Conservation (phyloP, 2,113 vertebrate species). For the Stigmatopora nigra region DNA sequence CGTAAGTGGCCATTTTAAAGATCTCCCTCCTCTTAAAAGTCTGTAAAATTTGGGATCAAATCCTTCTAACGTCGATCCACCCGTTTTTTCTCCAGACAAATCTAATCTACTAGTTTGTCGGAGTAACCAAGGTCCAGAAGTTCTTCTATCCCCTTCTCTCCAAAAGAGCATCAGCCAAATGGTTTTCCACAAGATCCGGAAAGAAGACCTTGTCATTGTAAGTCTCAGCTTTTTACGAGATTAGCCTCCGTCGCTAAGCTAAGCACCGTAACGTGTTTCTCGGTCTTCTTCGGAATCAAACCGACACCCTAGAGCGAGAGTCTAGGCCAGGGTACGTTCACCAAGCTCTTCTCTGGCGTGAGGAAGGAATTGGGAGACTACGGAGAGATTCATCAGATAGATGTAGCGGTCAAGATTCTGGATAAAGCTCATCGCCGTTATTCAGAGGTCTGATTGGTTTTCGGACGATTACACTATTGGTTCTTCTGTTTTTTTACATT, state of each 20-base stretch:
- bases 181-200: slow-evolving; percentile 98
- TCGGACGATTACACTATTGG: neutral
- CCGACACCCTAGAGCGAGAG: slow-evolving; percentile 75
- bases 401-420: slow-evolving; percentile 89
- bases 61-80: neutral
- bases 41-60: neutral
- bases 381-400: slow-evolving; percentile 84
- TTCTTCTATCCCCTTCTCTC: slow-evolving; percentile 73
- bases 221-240: slow-evolving; percentile 37
- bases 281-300: neutral
- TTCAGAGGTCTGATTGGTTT: slow-evolving; percentile 78
- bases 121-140: slow-evolving; percentile 76
- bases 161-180: slow-evolving; percentile 90
- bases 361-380: slow-evolving; percentile 88
- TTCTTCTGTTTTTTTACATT: neutral
- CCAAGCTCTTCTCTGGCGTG: slow-evolving; percentile 89
- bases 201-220: slow-evolving; percentile 87
- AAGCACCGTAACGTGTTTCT: neutral
- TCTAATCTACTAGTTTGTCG: slow-evolving; percentile 92
- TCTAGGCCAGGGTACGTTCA: slow-evolving; percentile 93
- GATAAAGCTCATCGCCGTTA: slow-evolving; percentile 90
- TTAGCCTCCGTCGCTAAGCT: neutral
- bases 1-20: slow-evolving; percentile 58
- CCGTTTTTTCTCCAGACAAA: slow-evolving; percentile 76
- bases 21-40: neutral